Base-by-base conservation (phyloP, 2,888 invertebrate genomes). In the Lasioglossum malachurum region DNA sequence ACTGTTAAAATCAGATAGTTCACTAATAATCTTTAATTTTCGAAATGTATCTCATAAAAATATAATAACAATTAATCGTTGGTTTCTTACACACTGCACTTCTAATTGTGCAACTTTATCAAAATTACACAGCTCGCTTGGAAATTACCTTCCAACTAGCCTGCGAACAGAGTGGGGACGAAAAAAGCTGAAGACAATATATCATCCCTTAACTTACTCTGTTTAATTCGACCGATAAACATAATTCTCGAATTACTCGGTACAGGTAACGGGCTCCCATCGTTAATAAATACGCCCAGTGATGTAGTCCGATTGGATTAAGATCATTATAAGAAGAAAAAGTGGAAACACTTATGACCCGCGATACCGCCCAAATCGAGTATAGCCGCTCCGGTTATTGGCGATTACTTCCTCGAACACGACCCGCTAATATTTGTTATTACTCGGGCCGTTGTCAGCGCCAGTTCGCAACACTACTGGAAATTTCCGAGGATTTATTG, bases 401-500 rank as follows among this genome's bases (percentile, higher is more conserved):
- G 35, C 64, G 23, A 35, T 49, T 35, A 69, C 67, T 77, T 77
- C 35, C 77, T 49, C 35, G 35, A 69, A 67, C 38, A 35, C 7
- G 35, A 67, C n/a, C 4, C 53, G 10, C 80, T 82, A 80, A 74
- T 67, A 80, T 57, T 82, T 74, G 74, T 75, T 80, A 69, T 69
- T 27, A 60, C 12, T 27, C 27, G n/a, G 67, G 0, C 44, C 27
- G 71, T 57, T 79, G 76, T 77, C 77, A 49, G 77, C 77, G 49
- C 14, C 46, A 27, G 77, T 75, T 72, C 46, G 53, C 49, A 73
- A 49, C 73, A n/a, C 60, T 31, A n/a, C 75, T 35, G 53, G 35
- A n/a, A 64, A 31, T 87, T 80, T 72, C 76, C 64, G 80, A 64
- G 53, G 19, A 71, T 78, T 64, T 49, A 82, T 77, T 46, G 44